Evolutionary conservation across 2,797 vertebrate species (phyloP), one percentile per base, ranked within the genome.

Genomic region (Nannoperca australis): DNA sequence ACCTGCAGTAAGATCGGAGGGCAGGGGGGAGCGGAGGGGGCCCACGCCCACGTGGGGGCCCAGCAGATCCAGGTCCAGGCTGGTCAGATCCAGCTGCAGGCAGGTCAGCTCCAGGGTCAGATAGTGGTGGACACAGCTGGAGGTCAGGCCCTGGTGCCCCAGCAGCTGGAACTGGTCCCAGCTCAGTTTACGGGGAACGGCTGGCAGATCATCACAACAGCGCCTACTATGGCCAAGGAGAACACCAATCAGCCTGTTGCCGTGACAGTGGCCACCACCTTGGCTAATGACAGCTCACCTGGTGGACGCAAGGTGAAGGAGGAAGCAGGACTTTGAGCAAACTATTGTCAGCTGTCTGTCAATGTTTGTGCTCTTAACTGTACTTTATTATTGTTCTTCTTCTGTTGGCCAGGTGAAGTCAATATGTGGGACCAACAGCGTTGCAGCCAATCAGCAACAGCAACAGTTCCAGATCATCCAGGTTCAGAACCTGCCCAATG

Each of bases 1-100:
- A 99, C 98, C 92, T 99, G 98, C 97, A 99, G 98, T 96, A 99
- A 99, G 95, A 99, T 99, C 94, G 98, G 98, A 93, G 98, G 98
- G 92, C 97, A 97, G 94, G 91, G 91, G 34, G 93, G 86, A 72
- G 83, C 68, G 5, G 94, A 95, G 76, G 91, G 82, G 79, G 79
- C 81, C 60, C 96, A 97, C 89, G 87, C 86, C 75, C 93, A 93
- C 78, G 92, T 93, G 47, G 95, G 95, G 83, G 94, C 96, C 90
- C 97, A 97, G 77, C 95, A 95, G 85, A 89, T 92, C 84, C 96
- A 98, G 88, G 79, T 95, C 51, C 94, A 94, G 85, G 93, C 95
- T 71, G 95, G 97, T 90, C 97, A 96, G 72, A 84, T 94, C 77
- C 93, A 94, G 82, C 81, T 94, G 74, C 93, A 93, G 81, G 81